Evolutionary conservation across 2,113 vertebrate species (phyloP), one percentile per base, ranked within the genome.

Genomic region (Lanius collurio): DNA sequence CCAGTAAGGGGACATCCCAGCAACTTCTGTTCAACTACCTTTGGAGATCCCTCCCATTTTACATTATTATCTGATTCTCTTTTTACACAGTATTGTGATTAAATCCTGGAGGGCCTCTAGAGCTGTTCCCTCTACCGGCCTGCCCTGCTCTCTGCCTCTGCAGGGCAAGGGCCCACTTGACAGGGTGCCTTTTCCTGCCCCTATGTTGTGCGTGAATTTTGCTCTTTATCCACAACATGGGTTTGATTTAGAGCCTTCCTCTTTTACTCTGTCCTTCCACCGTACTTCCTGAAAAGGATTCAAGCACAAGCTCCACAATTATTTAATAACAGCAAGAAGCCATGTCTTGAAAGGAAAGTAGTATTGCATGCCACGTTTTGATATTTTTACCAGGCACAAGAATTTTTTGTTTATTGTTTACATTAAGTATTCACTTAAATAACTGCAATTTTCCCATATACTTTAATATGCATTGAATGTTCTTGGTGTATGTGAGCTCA

Each of bases 121-220:
- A 19, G 42, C 57, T 73, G 31, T 15, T 63, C 44, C 12, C 15
- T n/a, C 50, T 24, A 20, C 57, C 39, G 63, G 22, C 44, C 31
- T 37, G 63, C 49, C 39, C 50, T 46, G 22, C 39, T 77, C 22
- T 69, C 59, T n/a, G 30, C 26, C 24, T 4, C 47, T 57, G 3
- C 63, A 68, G n/a, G 59, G 4, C 0, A 2, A 71, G 37, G 20
- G 15, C 22, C 27, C 22, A 3, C 55, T 73, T 77, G 21, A 23
- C 31, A 50, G 39, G 12, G 11, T 50, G 30, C 11, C 11, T 82
- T 84, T 64, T 35, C 28, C 50, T 41, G 8, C 35, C n/a, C 65
- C 21, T 42, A 0, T 62, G 26, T 42, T 21, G 2, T 59, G 16
- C 0, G 0, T 37, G 69, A 16, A 13, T 73, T 90, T 88, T 81